phyloP scores from a whole-genome alignment of 2,113 vertebrate genomes.

The Hyla sarda region DNA sequence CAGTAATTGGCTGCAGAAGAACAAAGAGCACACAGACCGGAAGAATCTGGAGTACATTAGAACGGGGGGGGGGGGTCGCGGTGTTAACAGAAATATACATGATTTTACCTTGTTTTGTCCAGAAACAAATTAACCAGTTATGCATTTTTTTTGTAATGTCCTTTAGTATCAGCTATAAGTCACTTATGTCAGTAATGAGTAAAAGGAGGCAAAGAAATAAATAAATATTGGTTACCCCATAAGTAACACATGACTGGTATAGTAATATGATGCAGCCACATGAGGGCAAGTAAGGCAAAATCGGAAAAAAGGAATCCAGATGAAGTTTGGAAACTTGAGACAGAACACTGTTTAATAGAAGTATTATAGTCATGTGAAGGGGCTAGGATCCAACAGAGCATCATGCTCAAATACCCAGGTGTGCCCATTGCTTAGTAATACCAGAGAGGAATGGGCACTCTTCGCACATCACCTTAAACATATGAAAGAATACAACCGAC shows the following conservation, averaged over 20 bases:
- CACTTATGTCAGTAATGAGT: background rate
- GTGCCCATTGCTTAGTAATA: background rate
- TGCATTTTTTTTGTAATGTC: background rate
- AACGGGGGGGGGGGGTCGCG: too few relatives aligned
- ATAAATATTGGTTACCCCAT: background rate
- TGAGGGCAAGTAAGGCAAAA: slow-evolving; percentile 47
- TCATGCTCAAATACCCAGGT: background rate
- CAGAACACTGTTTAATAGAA: slow-evolving; percentile 30
- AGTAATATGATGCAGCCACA: slow-evolving; percentile 21
- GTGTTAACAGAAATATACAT: background rate
- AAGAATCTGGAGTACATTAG: too few relatives aligned
- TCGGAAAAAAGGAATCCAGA: background rate
- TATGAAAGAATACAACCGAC: background rate
- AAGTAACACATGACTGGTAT: slow-evolving; percentile 16
- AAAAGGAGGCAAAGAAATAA: background rate
- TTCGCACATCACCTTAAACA: background rate
- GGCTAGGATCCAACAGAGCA: background rate
- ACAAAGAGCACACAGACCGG: too few relatives aligned
- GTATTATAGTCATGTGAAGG: background rate
- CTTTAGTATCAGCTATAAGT: background rate
- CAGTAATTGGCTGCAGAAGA: too few relatives aligned
- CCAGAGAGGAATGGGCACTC: background rate
- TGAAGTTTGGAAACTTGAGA: background rate
- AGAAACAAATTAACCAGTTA: background rate
- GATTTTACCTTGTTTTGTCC: background rate